Evolutionary conservation across 1,140 invertebrate genomes (phyloP).

Genomic region (Acromyrmex charruanus): DNA sequence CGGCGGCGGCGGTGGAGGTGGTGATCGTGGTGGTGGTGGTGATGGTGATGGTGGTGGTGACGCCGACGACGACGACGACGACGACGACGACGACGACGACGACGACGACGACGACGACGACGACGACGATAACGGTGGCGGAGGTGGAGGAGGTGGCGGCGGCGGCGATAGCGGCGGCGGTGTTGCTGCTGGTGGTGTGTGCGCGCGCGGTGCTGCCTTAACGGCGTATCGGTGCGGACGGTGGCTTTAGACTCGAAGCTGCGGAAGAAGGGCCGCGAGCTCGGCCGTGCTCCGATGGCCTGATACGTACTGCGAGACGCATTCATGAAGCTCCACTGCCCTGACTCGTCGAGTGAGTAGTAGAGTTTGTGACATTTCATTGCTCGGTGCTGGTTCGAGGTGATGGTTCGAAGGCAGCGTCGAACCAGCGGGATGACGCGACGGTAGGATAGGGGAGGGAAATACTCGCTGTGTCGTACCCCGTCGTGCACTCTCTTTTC

Average conservation of each 20-base stretch:
- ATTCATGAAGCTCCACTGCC: constrained; percentile 85
- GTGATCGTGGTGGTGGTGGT: constrained; percentile 23
- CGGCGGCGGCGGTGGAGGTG: constrained; percentile 24
- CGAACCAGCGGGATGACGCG: constrained; percentile 36
- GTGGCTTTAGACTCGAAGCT: constrained; percentile 74
- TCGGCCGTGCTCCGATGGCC: constrained; percentile 81
- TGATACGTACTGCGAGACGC: constrained; percentile 77
- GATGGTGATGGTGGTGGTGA: constrained; percentile 16
- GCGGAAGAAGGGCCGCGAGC: constrained; percentile 77
- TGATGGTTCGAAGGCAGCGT: constrained; percentile 4
- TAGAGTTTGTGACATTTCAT: constrained; percentile 57
- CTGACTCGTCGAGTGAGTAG: constrained; percentile 85
- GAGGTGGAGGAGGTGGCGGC: background rate
- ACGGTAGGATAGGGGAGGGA: constrained; percentile 28
- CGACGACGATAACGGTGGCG: background rate
- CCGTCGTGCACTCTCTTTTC: constrained; percentile 21
- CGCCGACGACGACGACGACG: background rate
- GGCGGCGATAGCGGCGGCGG: constrained; percentile 19
- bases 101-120: too few relatives aligned
- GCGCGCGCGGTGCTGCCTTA: constrained; percentile 71
- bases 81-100: too few relatives aligned
- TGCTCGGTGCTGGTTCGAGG: background rate
- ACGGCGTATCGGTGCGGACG: constrained; percentile 71
- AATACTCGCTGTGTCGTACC: constrained; percentile 33
- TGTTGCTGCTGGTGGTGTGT: constrained; percentile 56